Base-by-base conservation (phyloP, 2,888 invertebrate species). In the Sinodicranocentrus sp. region DNA sequence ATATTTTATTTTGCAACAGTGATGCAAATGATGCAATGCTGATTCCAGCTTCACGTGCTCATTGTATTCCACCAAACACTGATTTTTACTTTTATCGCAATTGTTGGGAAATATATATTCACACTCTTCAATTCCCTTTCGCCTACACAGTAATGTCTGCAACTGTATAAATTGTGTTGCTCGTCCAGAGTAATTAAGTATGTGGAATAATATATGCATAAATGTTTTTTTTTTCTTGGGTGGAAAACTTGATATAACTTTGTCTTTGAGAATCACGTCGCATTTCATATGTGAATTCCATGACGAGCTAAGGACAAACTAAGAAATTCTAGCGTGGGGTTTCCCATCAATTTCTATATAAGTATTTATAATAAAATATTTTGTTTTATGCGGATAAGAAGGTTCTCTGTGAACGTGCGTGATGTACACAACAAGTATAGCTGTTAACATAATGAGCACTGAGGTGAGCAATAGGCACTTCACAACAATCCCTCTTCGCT, bases 331-430 rank as follows among this genome's bases (percentile, higher is more conserved):
- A 65, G 28, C 65, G 52, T 65, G 75, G 52, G 75, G 65, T 75
- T 75, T 75, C 75, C 48, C 75, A 65, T 48, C 75, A 75, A 48
- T 26, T 65, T 65, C 75, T 75, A 75, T 75, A 75, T 65, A 75
- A 65, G 63, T 65, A 15, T 63, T 39, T 75, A 19, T 5, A 2
- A 10, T 57, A 21, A 54, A 21, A 25, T 57, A 25, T 57, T 8
- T 25, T 57, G 8, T 57, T 57, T 25, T 23, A 21, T 21, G 2
- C 5, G 25, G 6, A 25, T n/a, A 3, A 25, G 25, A 57, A 23
- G 57, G 21, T 57, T 57, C 57, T 10, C 15, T 6, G 21, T 23
- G 10, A 52, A 19, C 25, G n/a, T 54, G 25, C 57, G 52, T 52
- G 52, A 21, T 57, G 57, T 8, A 25, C 25, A 25, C 21, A 23